A percentile compares a stretch with the other conserved stretches of the same genome.
Conservation (phyloP, 2,113 vertebrate species). For the Actinemys pallida region DNA sequence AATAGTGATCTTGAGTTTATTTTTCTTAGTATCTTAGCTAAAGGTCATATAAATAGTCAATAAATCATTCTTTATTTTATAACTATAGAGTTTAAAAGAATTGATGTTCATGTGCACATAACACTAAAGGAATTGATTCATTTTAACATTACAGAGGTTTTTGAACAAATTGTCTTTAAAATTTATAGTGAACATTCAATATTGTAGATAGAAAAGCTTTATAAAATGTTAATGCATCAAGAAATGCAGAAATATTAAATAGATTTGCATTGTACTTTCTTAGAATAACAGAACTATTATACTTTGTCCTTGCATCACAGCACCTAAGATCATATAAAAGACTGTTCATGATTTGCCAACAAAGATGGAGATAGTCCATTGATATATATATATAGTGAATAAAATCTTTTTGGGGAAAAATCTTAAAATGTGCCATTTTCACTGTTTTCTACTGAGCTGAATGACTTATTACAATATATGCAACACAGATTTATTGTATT, state of each 20-base stretch:
- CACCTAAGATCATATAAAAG: background rate
- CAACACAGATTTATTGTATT: background rate
- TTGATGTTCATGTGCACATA: background rate
- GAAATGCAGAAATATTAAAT: background rate
- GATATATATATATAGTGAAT: background rate
- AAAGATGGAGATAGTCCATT: background rate
- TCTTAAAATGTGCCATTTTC: background rate
- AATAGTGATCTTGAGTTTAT: background rate
- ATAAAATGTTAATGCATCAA: background rate
- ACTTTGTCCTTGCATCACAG: background rate
- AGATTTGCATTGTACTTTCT: background rate
- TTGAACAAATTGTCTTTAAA: constrained; percentile 15
- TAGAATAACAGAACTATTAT: background rate
- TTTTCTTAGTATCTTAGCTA: background rate
- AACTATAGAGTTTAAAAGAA: background rate
- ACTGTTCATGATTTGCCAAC: background rate
- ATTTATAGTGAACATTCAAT: background rate
- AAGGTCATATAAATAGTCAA: background rate
- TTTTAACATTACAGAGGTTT: constrained; percentile 24
- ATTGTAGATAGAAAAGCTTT: background rate
- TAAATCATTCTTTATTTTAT: constrained; percentile 12
- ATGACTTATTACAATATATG: background rate
- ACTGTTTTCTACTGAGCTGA: background rate
- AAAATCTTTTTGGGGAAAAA: background rate
- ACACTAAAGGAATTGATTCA: background rate